Percentiles rank a stretch among this genome's conserved stretches.
Evolutionary conservation across 2,888 invertebrate genomes (phyloP).

Genomic region (Phoenoteleia sp.): DNA sequence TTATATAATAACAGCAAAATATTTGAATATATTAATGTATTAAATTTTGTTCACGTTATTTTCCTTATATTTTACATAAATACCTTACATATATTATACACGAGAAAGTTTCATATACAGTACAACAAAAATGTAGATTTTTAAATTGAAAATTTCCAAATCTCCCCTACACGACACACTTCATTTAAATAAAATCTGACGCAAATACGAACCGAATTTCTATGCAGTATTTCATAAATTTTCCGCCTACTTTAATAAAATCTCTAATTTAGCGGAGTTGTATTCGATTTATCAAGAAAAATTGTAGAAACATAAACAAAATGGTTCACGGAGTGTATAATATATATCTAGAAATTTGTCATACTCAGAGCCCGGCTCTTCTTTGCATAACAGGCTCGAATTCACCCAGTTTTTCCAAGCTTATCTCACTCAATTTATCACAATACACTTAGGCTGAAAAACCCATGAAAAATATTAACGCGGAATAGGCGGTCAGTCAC

Average conservation of each 20-base stretch:
- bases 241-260: not conserved
- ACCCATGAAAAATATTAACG: conserved; percentile 47
- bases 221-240: conserved; percentile 3
- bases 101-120: too few species aligned
- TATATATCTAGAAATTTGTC: conserved; percentile 30
- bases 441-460: conserved; percentile 47
- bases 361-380: conserved; percentile 7
- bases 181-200: too few species aligned
- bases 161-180: too few species aligned
- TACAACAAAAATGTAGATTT: too few species aligned
- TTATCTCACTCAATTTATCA: conserved; percentile 47
- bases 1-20: too few species aligned
- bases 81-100: too few species aligned
- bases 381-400: conserved; percentile 38
- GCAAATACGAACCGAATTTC: too few species aligned
- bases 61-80: too few species aligned
- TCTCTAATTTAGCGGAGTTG: not conserved
- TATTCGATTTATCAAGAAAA: conserved; percentile 23
- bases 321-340: conserved; percentile 15
- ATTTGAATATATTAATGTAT: too few species aligned
- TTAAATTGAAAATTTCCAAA: too few species aligned
- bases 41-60: too few species aligned
- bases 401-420: conserved; percentile 37
- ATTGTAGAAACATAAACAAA: conserved; percentile 30
- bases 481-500: conserved; percentile 37